Evolutionary conservation across 2,888 invertebrate species (phyloP), one percentile per base, ranked within the genome.

Genomic region (Lepidochitona cinerea): DNA sequence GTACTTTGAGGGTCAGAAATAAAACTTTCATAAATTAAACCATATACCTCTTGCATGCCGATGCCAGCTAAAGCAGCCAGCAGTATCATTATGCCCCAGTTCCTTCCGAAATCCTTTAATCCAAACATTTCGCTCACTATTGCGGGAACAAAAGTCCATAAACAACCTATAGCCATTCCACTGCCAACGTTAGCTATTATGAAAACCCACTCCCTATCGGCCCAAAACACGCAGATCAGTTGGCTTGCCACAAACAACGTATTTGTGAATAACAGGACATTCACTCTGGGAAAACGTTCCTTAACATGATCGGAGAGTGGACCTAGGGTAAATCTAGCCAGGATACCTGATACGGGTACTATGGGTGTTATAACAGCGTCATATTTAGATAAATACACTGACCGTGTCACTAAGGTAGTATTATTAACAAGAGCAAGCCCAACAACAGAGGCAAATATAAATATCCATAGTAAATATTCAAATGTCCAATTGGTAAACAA

Each of bases 351-450:
- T 14, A 83, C 76, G 0, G 83, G 83, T 18, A 80, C 75, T 5
- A 81, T 74, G 5, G 81, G 52, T 1, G 78, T 75, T 5, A 83
- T 54, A 6, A 72, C 68, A 23, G 75, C 72, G 52, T 81, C 70
- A 29, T 79, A 74, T 41, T 71, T 41, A n/a, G 53, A 53, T 6
- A 71, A 68, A 5, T 69, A 29, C 9, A 80, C 66, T 1, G 80
- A 75, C 32, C 75, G 69, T 9, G 78, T 76, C 14, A 79, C 73
- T 4, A 76, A 75, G 4, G 83, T 83, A 3, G 81, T 66, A 68
- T 81, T 81, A 64, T 78, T 79, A 3, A 73, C 75, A 68, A 76
- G 81, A 1, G 81, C 79, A 14, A 81, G 68, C 7, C 81, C 80
- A 18, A 83, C 78, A 23, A 70, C 59, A 6, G 83, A 78, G 18